A percentile compares a stretch with the other conserved stretches of the same genome.
phyloP scores from a whole-genome alignment of 2,888 invertebrate genomes.

The Bursaphelenchus okinawaensis region DNA sequence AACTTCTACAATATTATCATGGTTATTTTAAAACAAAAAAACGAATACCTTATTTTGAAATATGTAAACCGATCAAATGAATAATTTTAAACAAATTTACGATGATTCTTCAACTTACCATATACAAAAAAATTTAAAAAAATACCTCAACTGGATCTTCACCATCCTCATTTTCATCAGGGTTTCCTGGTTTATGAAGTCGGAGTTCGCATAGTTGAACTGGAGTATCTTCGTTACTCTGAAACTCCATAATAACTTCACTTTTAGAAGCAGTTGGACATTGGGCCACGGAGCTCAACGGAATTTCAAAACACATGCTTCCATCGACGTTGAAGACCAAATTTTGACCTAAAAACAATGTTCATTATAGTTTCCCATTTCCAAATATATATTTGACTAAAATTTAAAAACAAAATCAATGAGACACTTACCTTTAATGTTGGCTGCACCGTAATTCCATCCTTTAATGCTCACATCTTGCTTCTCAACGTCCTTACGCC shows the following conservation, averaged over 20 bases:
- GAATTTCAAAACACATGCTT: slow-evolving; percentile 79
- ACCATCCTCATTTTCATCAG: slow-evolving; percentile 66
- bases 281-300: slow-evolving; percentile 87
- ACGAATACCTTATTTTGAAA: slow-evolving; percentile 82
- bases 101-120: neutral
- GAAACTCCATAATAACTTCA: slow-evolving; percentile 91
- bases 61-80: slow-evolving; percentile 87
- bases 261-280: slow-evolving; percentile 85
- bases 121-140: neutral
- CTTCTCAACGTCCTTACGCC: slow-evolving; percentile 75
- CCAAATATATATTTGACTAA: neutral
- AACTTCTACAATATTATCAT: slow-evolving; percentile 68
- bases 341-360: slow-evolving; percentile 27
- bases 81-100: slow-evolving; percentile 18
- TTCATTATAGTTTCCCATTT: neutral
- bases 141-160: slow-evolving; percentile 48
- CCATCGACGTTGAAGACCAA: slow-evolving; percentile 51
- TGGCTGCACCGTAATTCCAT: slow-evolving; percentile 98
- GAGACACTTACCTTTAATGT: slow-evolving; percentile 69
- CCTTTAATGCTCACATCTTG: slow-evolving; percentile 89
- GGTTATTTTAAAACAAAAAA: neutral
- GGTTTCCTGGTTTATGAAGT: slow-evolving; percentile 86
- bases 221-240: slow-evolving; percentile 84
- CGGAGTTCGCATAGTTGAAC: slow-evolving; percentile 94
- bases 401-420: too few relatives aligned